Percentiles rank a stretch among this genome's conserved stretches.
Evolutionary conservation across 2,888 invertebrate genomes (phyloP).

Genomic region (Drosophila birchii): DNA sequence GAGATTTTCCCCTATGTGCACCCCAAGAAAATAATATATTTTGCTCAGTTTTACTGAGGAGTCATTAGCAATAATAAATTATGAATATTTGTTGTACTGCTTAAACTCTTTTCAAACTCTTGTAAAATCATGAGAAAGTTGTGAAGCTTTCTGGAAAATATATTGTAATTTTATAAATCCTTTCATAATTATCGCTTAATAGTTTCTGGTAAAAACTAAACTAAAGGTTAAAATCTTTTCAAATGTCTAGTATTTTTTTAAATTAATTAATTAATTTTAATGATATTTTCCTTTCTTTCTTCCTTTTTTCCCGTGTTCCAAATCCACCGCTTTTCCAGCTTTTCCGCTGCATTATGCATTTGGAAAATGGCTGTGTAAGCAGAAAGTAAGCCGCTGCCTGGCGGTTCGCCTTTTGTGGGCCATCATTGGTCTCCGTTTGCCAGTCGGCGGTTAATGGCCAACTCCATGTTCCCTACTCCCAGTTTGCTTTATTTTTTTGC

Average conservation of each 20-base stretch:
- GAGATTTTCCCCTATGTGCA: conserved; percentile 7
- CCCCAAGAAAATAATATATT: neutral
- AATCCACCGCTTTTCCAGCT: conserved; percentile 15
- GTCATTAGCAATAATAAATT: neutral
- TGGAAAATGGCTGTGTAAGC: conserved; percentile 74
- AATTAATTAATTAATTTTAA: neutral
- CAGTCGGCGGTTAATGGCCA: conserved; percentile 44
- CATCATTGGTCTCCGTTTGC: conserved; percentile 53
- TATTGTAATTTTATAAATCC: no score
- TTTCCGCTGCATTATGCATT: conserved; percentile 70
- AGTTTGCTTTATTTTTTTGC: conserved; percentile 43
- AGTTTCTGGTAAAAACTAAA: no score
- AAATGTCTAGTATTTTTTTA: no score
- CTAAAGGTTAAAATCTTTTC: no score
- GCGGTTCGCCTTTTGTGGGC: conserved; percentile 59
- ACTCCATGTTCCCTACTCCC: neutral
- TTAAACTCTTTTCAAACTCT: neutral
- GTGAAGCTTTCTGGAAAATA: neutral
- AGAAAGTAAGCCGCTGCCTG: conserved; percentile 49
- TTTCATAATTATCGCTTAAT: no score
- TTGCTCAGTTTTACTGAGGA: no score
- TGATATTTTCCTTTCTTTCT: neutral
- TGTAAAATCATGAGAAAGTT: neutral
- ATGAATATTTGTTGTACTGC: neutral
- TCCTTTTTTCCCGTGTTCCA: conserved; percentile 1